Evolutionary conservation across 2,113 vertebrate genomes (phyloP).

Genomic region (Sylvicapra grimmia): DNA sequence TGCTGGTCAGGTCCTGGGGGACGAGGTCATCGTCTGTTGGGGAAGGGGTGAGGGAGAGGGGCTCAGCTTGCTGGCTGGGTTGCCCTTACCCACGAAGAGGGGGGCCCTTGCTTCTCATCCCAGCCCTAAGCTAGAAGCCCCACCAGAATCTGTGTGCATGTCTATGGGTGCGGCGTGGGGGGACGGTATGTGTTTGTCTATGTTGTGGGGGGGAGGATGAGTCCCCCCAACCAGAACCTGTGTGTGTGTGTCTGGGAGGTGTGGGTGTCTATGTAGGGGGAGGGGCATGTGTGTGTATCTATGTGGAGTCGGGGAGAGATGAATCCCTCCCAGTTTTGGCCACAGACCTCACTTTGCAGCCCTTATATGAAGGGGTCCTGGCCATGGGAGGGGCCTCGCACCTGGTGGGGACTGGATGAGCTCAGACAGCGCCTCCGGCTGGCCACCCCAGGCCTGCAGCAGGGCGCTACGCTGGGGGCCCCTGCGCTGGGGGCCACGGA

Average conservation of each 20-base stretch:
- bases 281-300: not conserved
- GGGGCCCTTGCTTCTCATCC: slow-evolving; percentile 31
- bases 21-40: slow-evolving; percentile 60
- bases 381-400: slow-evolving; percentile 60
- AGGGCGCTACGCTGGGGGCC: slow-evolving; percentile 87
- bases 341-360: not conserved
- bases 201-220: not conserved
- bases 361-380: slow-evolving; percentile 36
- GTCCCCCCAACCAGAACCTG: not conserved
- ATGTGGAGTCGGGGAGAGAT: fast-evolving
- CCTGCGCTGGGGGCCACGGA: slow-evolving; percentile 87
- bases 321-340: slow-evolving; percentile 1
- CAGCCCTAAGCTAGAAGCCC: not conserved
- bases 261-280: not conserved
- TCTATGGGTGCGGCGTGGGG: not conserved
- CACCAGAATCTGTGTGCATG: not conserved
- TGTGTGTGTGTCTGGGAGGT: not conserved
- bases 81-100: slow-evolving; percentile 10
- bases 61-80: slow-evolving; percentile 54
- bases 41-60: slow-evolving; percentile 62
- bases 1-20: slow-evolving; percentile 72
- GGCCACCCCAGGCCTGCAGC: slow-evolving; percentile 88
- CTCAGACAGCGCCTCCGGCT: slow-evolving; percentile 33
- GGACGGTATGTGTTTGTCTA: not conserved
- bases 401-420: slow-evolving; percentile 60